These are phyloP conservation scores for Tachina fera DNA, from an alignment of 2,888 invertebrate species.

Conservation along the genomic window DNA sequence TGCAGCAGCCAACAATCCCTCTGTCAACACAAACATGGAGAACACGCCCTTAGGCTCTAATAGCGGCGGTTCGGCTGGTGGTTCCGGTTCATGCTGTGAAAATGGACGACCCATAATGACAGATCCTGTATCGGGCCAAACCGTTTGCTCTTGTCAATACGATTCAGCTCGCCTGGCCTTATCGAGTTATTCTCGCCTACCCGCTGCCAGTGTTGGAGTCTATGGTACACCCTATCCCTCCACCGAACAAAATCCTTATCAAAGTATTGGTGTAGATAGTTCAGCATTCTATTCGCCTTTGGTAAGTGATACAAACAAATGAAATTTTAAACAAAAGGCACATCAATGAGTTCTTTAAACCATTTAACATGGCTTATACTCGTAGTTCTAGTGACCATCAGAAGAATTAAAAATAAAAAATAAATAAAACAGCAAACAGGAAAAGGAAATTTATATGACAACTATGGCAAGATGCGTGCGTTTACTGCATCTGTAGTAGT, in stretches of 20 bases:
- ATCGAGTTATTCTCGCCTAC: slow-evolving; percentile 90
- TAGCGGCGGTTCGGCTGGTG: slow-evolving; percentile 72
- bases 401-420: background rate
- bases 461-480: slow-evolving; percentile 40
- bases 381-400: slow-evolving; percentile 31
- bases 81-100: slow-evolving; percentile 89
- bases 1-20: slow-evolving; percentile 72
- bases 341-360: slow-evolving; percentile 26
- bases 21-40: slow-evolving; percentile 64
- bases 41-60: slow-evolving; percentile 61
- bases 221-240: slow-evolving; percentile 95
- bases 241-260: slow-evolving; percentile 95
- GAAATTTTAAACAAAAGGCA: background rate
- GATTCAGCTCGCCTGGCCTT: slow-evolving; percentile 94
- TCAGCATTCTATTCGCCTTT: slow-evolving; percentile 97
- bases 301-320: slow-evolving; percentile 87
- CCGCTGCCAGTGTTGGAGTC: slow-evolving; percentile 90
- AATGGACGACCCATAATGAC: slow-evolving; percentile 95
- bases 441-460: slow-evolving; percentile 63
- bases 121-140: slow-evolving; percentile 95
- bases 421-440: slow-evolving; percentile 27
- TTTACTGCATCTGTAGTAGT: slow-evolving; percentile 31
- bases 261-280: slow-evolving; percentile 95
- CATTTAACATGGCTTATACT: slow-evolving; percentile 26
- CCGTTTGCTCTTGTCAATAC: slow-evolving; percentile 97